These are phyloP conservation scores for Strongylocentrotus purpuratus DNA, from an alignment of 35 echinoderm and acorn worm genomes.

Conservation along the genomic window DNA sequence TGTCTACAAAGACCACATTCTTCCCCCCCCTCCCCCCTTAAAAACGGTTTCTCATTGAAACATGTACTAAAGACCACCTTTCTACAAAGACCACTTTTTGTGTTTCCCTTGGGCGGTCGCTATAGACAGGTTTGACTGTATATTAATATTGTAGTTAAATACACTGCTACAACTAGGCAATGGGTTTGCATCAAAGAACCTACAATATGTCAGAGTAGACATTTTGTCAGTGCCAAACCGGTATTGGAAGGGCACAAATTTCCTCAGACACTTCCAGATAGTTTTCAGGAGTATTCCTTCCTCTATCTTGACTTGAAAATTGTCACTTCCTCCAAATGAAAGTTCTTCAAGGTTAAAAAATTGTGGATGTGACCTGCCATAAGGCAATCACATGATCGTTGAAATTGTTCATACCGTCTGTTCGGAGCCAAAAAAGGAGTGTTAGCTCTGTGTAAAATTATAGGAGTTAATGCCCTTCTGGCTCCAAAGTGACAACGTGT, in stretches of 20 bases:
- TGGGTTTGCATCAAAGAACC: neutral
- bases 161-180: neutral
- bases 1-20: too few species aligned
- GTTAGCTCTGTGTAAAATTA: too few species aligned
- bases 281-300: neutral
- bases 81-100: too few species aligned
- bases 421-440: neutral
- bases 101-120: too few species aligned
- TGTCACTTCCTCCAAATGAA: neutral
- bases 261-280: slow-evolving; percentile 1
- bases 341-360: neutral
- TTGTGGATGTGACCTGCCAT: neutral
- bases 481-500: too few species aligned
- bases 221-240: neutral
- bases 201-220: neutral
- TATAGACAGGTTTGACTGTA: too few species aligned
- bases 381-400: neutral
- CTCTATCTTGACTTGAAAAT: neutral
- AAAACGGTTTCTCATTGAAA: too few species aligned
- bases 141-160: neutral
- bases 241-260: neutral
- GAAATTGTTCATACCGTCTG: neutral
- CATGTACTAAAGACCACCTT: too few species aligned
- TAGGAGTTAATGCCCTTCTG: too few species aligned
- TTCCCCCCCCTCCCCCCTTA: too few species aligned